phyloP scores from a whole-genome alignment of 2,888 invertebrate species.

The Conistra vaccinii region DNA sequence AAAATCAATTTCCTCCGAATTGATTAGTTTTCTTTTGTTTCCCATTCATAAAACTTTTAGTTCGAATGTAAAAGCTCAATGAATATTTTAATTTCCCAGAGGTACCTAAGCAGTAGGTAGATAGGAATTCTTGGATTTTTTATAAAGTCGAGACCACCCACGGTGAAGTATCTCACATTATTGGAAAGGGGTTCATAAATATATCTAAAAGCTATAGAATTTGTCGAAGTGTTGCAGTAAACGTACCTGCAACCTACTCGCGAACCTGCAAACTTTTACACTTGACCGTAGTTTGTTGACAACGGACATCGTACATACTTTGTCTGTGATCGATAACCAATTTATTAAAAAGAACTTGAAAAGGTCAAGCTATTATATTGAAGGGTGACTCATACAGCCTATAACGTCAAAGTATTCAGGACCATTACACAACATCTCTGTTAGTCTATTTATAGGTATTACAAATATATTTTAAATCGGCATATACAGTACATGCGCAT shows the following conservation, averaged over 20 bases:
- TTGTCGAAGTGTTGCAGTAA: not conserved
- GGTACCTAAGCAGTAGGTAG: not conserved
- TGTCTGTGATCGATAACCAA: not conserved
- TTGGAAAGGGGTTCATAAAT: not conserved
- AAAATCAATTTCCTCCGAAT: constrained; percentile 58
- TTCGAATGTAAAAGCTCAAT: constrained; percentile 8
- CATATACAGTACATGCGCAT: too few relatives aligned
- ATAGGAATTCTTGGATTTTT: not conserved
- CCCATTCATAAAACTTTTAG: constrained; percentile 39
- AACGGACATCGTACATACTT: constrained; percentile 2
- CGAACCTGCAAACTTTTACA: not conserved
- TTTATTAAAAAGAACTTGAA: not conserved
- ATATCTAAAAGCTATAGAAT: not conserved
- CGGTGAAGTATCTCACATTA: not conserved
- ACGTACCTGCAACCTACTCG: not conserved
- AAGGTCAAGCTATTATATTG: not conserved
- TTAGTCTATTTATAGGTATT: not conserved
- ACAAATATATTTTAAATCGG: too few relatives aligned
- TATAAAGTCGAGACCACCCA: not conserved
- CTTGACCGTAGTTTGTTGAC: not conserved
- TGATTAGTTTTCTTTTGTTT: constrained; percentile 55
- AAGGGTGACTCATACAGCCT: not conserved
- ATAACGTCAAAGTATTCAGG: not conserved
- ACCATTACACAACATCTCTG: not conserved
- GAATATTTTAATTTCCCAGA: constrained; percentile 17